A percentile compares a stretch with the other conserved stretches of the same genome.
Conservation (phyloP, 2,797 vertebrate species). For the Micrastur ruficollis region DNA sequence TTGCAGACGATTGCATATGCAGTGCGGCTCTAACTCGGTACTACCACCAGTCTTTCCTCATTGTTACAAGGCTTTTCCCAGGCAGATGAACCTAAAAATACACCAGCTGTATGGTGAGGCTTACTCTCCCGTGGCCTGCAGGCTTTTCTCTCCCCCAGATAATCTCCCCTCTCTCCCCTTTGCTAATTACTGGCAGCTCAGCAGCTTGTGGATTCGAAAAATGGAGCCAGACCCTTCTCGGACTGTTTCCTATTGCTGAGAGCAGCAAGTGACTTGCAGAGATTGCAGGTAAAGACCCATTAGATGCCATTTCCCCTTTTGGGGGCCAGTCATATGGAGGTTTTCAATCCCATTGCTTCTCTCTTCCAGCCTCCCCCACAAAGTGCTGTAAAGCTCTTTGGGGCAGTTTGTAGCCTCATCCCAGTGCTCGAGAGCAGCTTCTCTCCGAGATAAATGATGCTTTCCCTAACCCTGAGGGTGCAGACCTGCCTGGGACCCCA, state of each 20-base stretch:
- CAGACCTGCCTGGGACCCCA: background rate
- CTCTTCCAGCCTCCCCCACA: background rate
- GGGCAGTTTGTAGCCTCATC: background rate
- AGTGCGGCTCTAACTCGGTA: background rate
- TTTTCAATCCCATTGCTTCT: background rate
- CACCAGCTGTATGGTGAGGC: background rate
- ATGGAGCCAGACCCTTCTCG: background rate
- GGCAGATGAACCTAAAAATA: slow-evolving; percentile 54
- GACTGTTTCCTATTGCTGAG: background rate
- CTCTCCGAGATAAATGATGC: background rate
- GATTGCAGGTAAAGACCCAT: background rate
- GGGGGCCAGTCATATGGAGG: accelerated
- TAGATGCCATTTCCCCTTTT: background rate
- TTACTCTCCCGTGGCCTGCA: background rate
- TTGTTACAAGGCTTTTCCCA: slow-evolving; percentile 45
- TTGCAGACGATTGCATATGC: background rate
- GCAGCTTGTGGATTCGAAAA: background rate
- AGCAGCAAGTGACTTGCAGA: background rate
- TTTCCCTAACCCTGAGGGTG: background rate
- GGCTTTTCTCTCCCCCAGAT: background rate
- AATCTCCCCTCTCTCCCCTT: background rate
- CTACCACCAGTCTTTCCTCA: slow-evolving; percentile 12
- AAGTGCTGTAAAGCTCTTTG: background rate
- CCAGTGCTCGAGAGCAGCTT: background rate
- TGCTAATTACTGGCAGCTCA: background rate